Base-by-base conservation (phyloP, 2,797 vertebrate genomes). In the Spea hammondii region DNA sequence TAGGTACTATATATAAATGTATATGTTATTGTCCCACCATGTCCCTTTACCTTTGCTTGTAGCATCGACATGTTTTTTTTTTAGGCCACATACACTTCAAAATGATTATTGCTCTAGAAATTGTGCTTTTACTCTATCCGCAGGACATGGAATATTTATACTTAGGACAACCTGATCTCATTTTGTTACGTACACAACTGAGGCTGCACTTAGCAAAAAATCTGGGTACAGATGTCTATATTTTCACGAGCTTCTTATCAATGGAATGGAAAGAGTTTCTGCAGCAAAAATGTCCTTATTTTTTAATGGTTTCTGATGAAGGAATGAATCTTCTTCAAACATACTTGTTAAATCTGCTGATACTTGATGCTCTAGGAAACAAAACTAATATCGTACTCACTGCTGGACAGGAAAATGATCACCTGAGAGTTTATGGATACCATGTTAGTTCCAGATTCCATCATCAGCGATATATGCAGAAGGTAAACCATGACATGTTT, bases 151-250 rank as follows among this genome's bases (percentile, higher is more conserved):
- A 90, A 48, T 11, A 74, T n/a, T 71, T 84, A 0, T 88, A 88
- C 82, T 82, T 65, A n/a, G 8, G 5, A 6, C 45, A 8, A 11
- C 84, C 85, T 1, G 4, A 60, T n/a, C 49, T 87, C 49, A 80
- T 85, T 45, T 45, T 79, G 8, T 44, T 86, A 71, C 84, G 87
- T 14, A 85, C 65, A 32, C 84, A 86, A n/a, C 77, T 90, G 59
- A 87, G 84, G 64, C 81, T 89, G 53, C 88, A 90, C 71, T 86
- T 90, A 72, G 75, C 84, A 72, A 65, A 83, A 9, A 89, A 88
- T 49, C 88, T 84, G 4, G 32, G 71, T 10, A 59, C 83, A 65
- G 66, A 78, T 14, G 78, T 89, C 6, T 69, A 51, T 44, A 86
- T 62, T 4, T 89, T 87, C 84, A 72, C 82, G 45, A 84, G 83